Evolutionary conservation across 2,113 vertebrate species (phyloP), one percentile per base, ranked within the genome.

Genomic region (Pseudolaguvia tuberculata): DNA sequence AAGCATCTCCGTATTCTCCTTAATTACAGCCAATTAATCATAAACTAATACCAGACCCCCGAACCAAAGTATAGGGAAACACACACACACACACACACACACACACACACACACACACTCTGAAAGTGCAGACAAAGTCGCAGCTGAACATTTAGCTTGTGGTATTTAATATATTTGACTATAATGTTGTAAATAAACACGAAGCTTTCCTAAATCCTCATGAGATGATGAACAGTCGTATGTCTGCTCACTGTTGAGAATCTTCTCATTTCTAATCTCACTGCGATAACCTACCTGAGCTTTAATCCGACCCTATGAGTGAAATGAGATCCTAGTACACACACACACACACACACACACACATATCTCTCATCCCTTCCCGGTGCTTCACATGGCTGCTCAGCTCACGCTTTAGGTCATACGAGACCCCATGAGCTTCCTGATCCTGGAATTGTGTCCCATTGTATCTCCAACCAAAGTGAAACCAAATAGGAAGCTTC

Each of bases 41-140:
- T 80, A 20, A 53, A 12, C 67, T 70, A 80, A 83, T 83, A 82
- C 76, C 80, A 83, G 70, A 76, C 68, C 83, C 85, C 73, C 86
- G 86, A 89, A 91, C 90, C 91, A 92, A 92, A 91, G 89, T 82
- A 84, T 85, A 81, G 85, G 80, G 85, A 79, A 65, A 65, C 13
- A 65, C 12, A 65, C 12, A 27, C 18, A 66, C 48, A 42, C 42
- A n/a, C n/a, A n/a, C n/a, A n/a, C n/a, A n/a, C n/a, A n/a, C n/a
- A n/a, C n/a, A n/a, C n/a, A n/a, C n/a, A n/a, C n/a, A n/a, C n/a
- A n/a, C n/a, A n/a, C n/a, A n/a, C n/a, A n/a, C n/a, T n/a, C n/a
- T n/a, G n/a, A n/a, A n/a, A n/a, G n/a, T n/a, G n/a, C n/a, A n/a
- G n/a, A n/a, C n/a, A n/a, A n/a, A n/a, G n/a, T n/a, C n/a, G n/a